Evolutionary conservation across 2,888 invertebrate species (phyloP).

Genomic region (Hemicrepidius hirtus): DNA sequence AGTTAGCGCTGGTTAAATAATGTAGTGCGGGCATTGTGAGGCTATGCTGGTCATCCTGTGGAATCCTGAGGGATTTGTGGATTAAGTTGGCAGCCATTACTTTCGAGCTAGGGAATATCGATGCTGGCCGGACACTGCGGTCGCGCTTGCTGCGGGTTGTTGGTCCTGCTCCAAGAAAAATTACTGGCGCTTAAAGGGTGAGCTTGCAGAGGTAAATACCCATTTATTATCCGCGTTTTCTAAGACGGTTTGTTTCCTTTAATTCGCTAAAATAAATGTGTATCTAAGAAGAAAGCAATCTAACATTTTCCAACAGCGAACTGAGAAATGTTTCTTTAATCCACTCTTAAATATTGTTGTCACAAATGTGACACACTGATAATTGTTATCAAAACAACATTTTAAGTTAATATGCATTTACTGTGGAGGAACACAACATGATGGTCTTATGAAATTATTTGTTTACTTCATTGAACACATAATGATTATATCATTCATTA

Average conservation of each 20-base stretch:
- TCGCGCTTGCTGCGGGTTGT: slow-evolving; percentile 52
- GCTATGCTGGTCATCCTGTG: slow-evolving; percentile 67
- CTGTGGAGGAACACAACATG: too few species aligned
- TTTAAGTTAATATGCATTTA: too few species aligned
- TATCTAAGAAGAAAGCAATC: background rate
- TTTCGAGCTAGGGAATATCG: slow-evolving; percentile 66
- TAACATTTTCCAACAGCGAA: too few species aligned
- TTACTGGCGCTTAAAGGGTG: slow-evolving; percentile 48
- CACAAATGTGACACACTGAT: too few species aligned
- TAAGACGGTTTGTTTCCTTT: slow-evolving; percentile 42
- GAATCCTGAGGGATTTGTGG: slow-evolving; percentile 69
- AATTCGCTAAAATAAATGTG: slow-evolving; percentile 33
- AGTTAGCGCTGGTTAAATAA: slow-evolving; percentile 71
- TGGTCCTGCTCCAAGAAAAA: slow-evolving; percentile 50
- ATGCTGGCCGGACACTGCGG: slow-evolving; percentile 64
- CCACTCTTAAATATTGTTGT: too few species aligned
- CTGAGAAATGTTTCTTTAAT: too few species aligned
- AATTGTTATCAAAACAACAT: too few species aligned
- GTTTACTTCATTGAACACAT: too few species aligned
- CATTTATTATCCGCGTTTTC: slow-evolving; percentile 38
- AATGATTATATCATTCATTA: too few species aligned
- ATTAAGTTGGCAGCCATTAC: slow-evolving; percentile 70
- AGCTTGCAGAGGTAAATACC: slow-evolving; percentile 51
- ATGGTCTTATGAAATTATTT: too few species aligned
- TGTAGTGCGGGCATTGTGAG: slow-evolving; percentile 70